Evolutionary conservation across 2,113 vertebrate genomes (phyloP).

Genomic region (Labeo rohita): DNA sequence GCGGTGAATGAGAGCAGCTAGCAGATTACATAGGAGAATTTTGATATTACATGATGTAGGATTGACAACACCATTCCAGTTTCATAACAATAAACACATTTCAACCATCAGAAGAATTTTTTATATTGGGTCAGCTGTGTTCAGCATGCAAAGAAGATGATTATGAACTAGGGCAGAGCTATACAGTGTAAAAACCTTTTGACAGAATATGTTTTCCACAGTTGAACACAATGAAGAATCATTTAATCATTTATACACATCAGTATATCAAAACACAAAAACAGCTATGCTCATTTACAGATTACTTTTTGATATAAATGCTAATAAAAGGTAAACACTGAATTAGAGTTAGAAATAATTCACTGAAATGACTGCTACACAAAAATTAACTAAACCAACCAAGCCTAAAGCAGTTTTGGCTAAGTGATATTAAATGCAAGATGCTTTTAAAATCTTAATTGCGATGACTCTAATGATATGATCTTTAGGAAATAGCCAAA

Average conservation of each 20-base stretch:
- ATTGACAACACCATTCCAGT: not conserved
- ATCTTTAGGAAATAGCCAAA: not conserved
- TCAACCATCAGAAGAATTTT: not conserved
- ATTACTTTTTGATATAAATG: not conserved
- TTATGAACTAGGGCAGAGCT: not conserved
- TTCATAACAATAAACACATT: slow-evolving; percentile 4
- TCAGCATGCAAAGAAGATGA: not conserved
- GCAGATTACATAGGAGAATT: not conserved
- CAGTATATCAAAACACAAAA: not conserved
- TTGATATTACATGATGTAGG: not conserved
- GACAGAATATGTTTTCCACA: not conserved
- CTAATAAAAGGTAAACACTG: not conserved
- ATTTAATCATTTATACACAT: not conserved
- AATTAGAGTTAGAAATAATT: not conserved
- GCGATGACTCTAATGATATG: not conserved
- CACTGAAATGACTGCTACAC: not conserved
- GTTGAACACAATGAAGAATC: not conserved
- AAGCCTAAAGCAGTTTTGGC: not conserved
- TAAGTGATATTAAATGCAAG: not conserved
- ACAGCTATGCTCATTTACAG: not conserved
- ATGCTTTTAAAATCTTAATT: slow-evolving; percentile 3
- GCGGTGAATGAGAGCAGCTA: not conserved
- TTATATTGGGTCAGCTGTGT: not conserved
- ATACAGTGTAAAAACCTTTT: not conserved
- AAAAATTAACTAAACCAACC: not conserved